These are phyloP conservation scores for Sorex fumeus DNA, from an alignment of 2,113 vertebrate species.

Conservation along the genomic window DNA sequence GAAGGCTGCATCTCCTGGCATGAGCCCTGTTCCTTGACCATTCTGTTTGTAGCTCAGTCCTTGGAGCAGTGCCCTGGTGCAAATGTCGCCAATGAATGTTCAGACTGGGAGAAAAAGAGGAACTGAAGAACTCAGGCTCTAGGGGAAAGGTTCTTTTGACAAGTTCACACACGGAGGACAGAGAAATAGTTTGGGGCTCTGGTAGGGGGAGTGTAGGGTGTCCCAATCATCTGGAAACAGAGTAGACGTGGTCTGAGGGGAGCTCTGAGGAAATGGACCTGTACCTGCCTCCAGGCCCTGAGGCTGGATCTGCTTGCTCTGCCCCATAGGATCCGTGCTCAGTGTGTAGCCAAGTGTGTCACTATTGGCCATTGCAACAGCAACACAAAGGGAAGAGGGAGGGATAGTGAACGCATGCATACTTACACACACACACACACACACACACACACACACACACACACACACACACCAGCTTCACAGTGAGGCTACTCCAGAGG, in stretches of 20 bases:
- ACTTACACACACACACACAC: no score
- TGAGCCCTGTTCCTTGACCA: no score
- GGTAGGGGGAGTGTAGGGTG: not conserved
- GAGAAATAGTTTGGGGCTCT: slow-evolving; percentile 17
- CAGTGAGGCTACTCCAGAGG: not conserved
- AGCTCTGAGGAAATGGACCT: no score
- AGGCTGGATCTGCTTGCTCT: no score
- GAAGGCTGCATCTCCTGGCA: not conserved
- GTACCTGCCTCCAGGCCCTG: no score
- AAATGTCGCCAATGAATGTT: not conserved
- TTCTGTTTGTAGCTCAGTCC: not conserved
- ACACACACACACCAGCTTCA: no score
- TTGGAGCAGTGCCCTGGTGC: not conserved
- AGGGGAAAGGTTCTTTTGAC: not conserved
- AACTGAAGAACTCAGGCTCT: slow-evolving; percentile 8
- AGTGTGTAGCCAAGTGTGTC: no score
- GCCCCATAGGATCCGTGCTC: no score
- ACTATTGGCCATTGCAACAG: no score
- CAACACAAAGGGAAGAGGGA: no score
- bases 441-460: no score
- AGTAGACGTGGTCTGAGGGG: not conserved
- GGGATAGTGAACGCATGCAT: no score
- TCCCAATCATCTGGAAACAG: not conserved
- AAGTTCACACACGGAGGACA: not conserved
- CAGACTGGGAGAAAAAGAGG: slow-evolving; percentile 26